Base-by-base conservation (phyloP, 2,113 vertebrate genomes). In the Rhegmatorhina hoffmannsi region DNA sequence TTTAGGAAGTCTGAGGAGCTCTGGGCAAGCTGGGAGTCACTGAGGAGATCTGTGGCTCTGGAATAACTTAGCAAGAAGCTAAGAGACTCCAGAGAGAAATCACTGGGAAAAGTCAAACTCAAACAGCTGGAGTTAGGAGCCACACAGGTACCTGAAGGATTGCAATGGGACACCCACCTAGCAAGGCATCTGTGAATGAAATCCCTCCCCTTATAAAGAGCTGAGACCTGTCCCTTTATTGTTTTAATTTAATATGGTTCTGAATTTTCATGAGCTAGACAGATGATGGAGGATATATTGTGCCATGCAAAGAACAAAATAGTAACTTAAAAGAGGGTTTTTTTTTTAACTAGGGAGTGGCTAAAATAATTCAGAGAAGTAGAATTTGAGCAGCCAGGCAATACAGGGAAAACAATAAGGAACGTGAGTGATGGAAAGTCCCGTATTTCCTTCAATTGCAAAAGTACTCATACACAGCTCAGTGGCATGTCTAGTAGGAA, bases 351-450 rank as follows among this genome's bases (percentile, higher is more conserved):
- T 67, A 29, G 20, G 70, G 33, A 58, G 13, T n/a, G 38, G 17
- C 13, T 72, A 50, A 87, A 73, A 55, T 38, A 50, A 25, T 64
- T 72, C 11, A 21, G 24, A 62, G 40, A 84, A 67, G 11, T 13
- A 43, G 23, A 59, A 23, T 73, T 7, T 53, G 40, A 52, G 18
- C 55, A 87, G 40, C 11, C 36, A 91, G 64, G 50, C 6, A 34
- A 18, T 23, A 15, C 29, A 52, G 36, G 33, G 26, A 56, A 87
- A 92, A 38, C 38, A 59, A 21, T n/a, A 46, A 79, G 13, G 5
- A 83, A 47, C 0, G 0, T 14, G 56, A 50, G 21, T 63, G 24
- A 59, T 25, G 68, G 26, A 36, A 90, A 2, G 1, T 58, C 8
- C 11, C 14, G 10, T 44, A 19, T 38, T 28, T 66, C 31, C 38